Evolutionary conservation across 2,888 invertebrate genomes (phyloP), one percentile per base, ranked within the genome.

Genomic region (Tetropium fuscum): DNA sequence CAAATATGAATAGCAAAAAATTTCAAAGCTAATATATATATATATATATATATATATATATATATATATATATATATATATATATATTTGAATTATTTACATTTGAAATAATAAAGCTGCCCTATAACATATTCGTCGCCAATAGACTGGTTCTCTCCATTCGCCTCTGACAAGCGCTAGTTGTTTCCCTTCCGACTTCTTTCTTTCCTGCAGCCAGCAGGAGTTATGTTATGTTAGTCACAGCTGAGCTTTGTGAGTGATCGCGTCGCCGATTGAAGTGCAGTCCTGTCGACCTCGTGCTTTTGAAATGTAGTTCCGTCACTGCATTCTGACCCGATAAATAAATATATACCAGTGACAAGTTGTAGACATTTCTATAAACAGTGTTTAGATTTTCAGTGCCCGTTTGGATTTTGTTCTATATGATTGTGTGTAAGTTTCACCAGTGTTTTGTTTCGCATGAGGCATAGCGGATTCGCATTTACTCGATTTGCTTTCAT

Each of bases 301-400:
- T 58, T 45, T 40, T 45, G 67, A 64, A 63, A 67, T 67, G 67
- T 65, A 67, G 67, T 67, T 67, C 64, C 57, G 60, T 54, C 44
- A 54, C 48, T 38, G 53, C 38, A 30, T n/a, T n/a, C n/a, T n/a
- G n/a, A n/a, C n/a, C n/a, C n/a, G n/a, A n/a, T 8, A 32, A 19
- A 15, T 47, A 20, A 34, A 8, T 11, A 27, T 38, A 20, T 25
- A 25, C 8, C 47, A 18, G 53, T 47, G 58, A 58, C 38, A 38
- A 51, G 44, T 34, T 30, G 57, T 40, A 53, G 58, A 53, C 58
- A 47, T 58, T 45, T 58, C 58, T 41, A 5, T 13, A 19, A 25
- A 30, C 22, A 2, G 36, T 48, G 40, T 25, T 51, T 40, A 6
- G 18, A 27, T 27, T 27, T 18, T 11, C n/a, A 7, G 45, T 51